Conservation (phyloP, 2,113 vertebrate genomes). For the Oreochromis niloticus region DNA sequence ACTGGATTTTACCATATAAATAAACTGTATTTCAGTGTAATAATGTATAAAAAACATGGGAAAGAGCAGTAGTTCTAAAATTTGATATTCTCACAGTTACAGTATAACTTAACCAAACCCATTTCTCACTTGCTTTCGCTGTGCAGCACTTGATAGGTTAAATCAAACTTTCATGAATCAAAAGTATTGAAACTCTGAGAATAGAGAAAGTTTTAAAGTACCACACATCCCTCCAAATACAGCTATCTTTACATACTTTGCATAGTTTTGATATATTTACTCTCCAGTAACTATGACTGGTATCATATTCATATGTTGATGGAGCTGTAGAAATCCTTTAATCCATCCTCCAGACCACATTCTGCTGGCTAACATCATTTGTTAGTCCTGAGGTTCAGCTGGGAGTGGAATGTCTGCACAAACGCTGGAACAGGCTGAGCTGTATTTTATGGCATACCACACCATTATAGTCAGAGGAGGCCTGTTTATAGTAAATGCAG, state of each 20-base stretch:
- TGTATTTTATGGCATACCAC: constrained; percentile 3
- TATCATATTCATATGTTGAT: background rate
- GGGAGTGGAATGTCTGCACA: background rate
- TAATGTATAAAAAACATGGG: background rate
- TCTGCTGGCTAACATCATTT: background rate
- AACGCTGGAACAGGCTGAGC: background rate
- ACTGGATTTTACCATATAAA: background rate
- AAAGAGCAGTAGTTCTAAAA: background rate
- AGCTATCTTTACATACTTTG: background rate
- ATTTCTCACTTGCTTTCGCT: background rate
- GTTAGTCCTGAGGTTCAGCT: background rate
- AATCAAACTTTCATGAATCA: background rate
- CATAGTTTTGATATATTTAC: background rate
- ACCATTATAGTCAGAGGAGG: background rate
- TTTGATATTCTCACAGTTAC: background rate
- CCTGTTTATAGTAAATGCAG: background rate
- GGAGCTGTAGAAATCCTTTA: constrained; percentile 4
- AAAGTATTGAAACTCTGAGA: background rate
- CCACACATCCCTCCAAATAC: background rate
- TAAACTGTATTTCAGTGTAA: background rate
- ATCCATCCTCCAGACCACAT: background rate
- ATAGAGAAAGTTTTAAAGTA: background rate
- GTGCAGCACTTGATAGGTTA: background rate
- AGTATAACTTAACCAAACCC: background rate
- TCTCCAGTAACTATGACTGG: background rate